phyloP scores from a whole-genome alignment of 1,140 invertebrate species.

The Trichonephila inaurata region DNA sequence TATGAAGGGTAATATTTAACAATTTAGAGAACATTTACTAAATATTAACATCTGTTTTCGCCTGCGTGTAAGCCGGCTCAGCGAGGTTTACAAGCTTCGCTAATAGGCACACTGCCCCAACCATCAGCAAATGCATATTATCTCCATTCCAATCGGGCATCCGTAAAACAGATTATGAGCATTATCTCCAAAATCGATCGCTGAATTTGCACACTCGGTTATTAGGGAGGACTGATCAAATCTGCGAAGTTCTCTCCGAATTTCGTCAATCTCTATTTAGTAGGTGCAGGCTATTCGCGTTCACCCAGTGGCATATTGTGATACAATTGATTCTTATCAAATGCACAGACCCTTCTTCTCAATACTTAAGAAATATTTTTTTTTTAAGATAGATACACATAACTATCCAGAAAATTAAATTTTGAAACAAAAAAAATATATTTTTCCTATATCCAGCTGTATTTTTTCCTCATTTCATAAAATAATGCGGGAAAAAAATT shows the following conservation, averaged over 20 bases:
- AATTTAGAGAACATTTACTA: background rate
- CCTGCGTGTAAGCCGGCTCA: background rate
- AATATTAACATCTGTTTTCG: conserved; percentile 32
- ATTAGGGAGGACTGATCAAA: conserved; percentile 1
- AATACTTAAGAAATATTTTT: too few species aligned
- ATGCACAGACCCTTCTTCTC: too few species aligned
- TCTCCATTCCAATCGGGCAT: conserved; percentile 30
- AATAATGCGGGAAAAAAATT: too few species aligned
- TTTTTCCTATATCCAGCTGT: too few species aligned
- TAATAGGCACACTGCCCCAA: conserved; percentile 1
- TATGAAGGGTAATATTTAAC: too few species aligned
- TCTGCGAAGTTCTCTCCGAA: background rate
- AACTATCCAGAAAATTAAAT: too few species aligned
- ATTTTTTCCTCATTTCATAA: too few species aligned
- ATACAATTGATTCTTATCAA: too few species aligned
- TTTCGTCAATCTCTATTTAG: conserved; percentile 4
- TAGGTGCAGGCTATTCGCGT: background rate
- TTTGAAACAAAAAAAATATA: too few species aligned
- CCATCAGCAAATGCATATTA: conserved; percentile 38
- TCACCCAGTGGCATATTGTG: too few species aligned
- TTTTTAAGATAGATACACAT: too few species aligned
- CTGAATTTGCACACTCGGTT: background rate
- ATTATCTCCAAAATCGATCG: conserved; percentile 6
- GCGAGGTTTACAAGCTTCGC: background rate
- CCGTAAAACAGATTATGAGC: conserved; percentile 40